Base-by-base conservation (phyloP, 1,140 invertebrate genomes). In the Vollenhovia emeryi region DNA sequence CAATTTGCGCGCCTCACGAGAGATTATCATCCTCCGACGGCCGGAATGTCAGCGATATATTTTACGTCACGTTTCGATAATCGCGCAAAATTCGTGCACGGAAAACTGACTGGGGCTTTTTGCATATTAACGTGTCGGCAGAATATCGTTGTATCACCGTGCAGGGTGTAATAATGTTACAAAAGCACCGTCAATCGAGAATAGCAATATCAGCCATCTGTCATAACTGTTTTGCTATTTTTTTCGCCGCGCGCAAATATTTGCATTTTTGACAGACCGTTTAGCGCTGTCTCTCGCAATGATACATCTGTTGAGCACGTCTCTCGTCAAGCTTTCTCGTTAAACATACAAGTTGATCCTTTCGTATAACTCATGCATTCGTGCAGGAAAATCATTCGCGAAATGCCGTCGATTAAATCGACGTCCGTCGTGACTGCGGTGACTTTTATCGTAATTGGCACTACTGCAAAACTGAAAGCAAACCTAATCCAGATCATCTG, bases 21-120 rank as follows among this genome's bases (percentile, higher is more conserved):
- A 21, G 60, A 71, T 45, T 71, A 71, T 71, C 64, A 48, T 71
- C 40, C 52, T 18, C 15, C 11, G 30, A 50, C 43, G 33, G 18
- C 9, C 24, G 30, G 66, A 79, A 79, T 24, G 50, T 52, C 8
- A 30, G 24, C 33, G 21, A 79, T 43, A 79, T 43, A 55, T 57
- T 82, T 82, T 11, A 33, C 11, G 52, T 57, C 66, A 45, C 78
- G 18, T n/a, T 82, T 3, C 7, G 36, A 69, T 59, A 73, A 73
- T 79, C 45, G 18, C 5, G 2, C 36, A 21, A 82, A 82, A 59
- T 13, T 24, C 11, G 33, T 15, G 5, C 52, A 33, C 7, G n/a
- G 3, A 33, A 45, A 78, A 21, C 27, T 48, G 76, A 79, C 33
- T n/a, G 2, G 3, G n/a, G 1, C 11, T 80, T 43, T 71, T 8